Base-by-base conservation (phyloP, 2,888 invertebrate species). In the Pecten maximus region DNA sequence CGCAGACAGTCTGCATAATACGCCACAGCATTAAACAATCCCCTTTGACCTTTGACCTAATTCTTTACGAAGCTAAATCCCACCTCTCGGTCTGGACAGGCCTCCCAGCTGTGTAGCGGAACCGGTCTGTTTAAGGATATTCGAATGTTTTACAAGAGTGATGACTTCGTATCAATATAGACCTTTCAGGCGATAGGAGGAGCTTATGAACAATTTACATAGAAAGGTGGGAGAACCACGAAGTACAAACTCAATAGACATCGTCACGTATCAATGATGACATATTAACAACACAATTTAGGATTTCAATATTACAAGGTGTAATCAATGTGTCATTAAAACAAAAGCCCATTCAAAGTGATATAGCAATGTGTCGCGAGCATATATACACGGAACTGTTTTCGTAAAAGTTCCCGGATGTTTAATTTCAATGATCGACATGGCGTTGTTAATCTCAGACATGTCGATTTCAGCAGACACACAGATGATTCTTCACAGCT, bases 1-100 rank as follows among this genome's bases (percentile, higher is more conserved):
- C 35, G 35, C 74, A 74, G 74, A 74, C 74, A 74, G 74, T 74
- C 74, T 74, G 74, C 74, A 74, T 74, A 74, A 74, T 74, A 74
- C 74, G 74, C 74, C 35, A 74, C 74, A 35, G 74, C 74, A 74
- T 74, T 74, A 74, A 74, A 35, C 74, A 74, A 74, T 10, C 74
- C 74, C 35, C 74, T 74, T 23, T 74, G 74, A 74, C 74, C 74
- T 74, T 74, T 74, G 28, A 35, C 74, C 74, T 74, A 74, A 28
- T 74, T 74, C 74, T 74, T 74, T 23, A 74, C 35, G 74, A 74
- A 74, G 74, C 74, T 74, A n/a, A 74, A 74, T 35, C 74, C 74
- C 74, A 74, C 74, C 74, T 74, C 35, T 35, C 0, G 35, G 74
- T 74, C 74, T 74, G 74, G 74, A 74, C 74, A 74, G 28, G 74